phyloP scores from a whole-genome alignment of 2,888 invertebrate species.

The Ichneumoninae sp. region DNA sequence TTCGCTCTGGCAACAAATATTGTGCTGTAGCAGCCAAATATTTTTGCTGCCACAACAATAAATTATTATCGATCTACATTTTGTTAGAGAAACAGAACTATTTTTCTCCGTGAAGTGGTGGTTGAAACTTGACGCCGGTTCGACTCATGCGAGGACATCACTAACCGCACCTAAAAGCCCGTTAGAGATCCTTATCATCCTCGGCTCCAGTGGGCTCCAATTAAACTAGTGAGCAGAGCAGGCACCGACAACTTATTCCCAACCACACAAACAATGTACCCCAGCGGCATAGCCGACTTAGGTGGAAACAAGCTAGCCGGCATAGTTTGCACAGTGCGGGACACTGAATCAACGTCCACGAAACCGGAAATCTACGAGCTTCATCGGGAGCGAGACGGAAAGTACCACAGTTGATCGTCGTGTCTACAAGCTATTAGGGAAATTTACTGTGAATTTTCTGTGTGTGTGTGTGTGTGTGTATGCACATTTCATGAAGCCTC shows the following conservation, averaged over 20 bases:
- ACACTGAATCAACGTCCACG: slow-evolving; percentile 37
- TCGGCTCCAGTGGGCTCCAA: not conserved
- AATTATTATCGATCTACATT: too few species aligned
- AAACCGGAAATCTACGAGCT: slow-evolving; percentile 35
- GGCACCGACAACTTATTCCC: not conserved
- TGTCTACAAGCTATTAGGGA: slow-evolving; percentile 32
- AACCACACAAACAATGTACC: slow-evolving; percentile 15
- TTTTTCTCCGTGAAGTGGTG: too few species aligned
- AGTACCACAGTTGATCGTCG: slow-evolving; percentile 1
- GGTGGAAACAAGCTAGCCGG: slow-evolving; percentile 28
- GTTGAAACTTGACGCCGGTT: not conserved
- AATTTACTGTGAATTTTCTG: slow-evolving; percentile 15
- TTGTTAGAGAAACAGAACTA: too few species aligned
- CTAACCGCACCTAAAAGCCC: not conserved
- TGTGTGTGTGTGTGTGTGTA: slow-evolving; percentile 19
- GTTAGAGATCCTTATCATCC: not conserved
- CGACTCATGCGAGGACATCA: too few species aligned
- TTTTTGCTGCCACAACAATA: too few species aligned
- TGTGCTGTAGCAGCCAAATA: too few species aligned
- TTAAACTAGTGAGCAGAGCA: slow-evolving; percentile 6
- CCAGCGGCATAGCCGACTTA: slow-evolving; percentile 21
- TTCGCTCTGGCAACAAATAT: too few species aligned
- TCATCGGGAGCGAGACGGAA: not conserved
- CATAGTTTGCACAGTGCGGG: slow-evolving; percentile 39
- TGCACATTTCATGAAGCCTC: slow-evolving; percentile 21